These are phyloP conservation scores for Diadumene lineata DNA, from an alignment of 92 coral and sea anemone species.

Conservation along the genomic window DNA sequence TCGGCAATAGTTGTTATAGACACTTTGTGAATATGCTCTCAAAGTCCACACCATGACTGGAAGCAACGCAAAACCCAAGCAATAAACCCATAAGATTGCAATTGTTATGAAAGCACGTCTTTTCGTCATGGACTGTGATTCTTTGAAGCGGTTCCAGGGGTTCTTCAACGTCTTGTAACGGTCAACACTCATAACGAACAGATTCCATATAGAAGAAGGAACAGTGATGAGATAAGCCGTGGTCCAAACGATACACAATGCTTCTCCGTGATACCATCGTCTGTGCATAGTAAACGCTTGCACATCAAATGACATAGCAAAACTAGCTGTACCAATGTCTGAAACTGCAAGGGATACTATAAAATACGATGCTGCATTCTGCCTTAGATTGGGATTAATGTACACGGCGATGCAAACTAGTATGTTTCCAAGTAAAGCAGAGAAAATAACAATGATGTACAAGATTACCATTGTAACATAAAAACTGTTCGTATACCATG, in stretches of 20 bases:
- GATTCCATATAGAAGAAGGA: constrained; percentile 70
- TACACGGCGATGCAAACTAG: constrained; percentile 61
- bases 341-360: constrained; percentile 77
- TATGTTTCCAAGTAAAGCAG: constrained; percentile 74
- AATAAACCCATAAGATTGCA: constrained; percentile 66
- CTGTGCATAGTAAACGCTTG: constrained; percentile 37
- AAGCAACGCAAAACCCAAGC: constrained; percentile 56
- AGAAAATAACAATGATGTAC: constrained; percentile 41
- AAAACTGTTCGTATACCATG: constrained; percentile 16
- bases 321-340: constrained; percentile 70
- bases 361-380: constrained; percentile 60
- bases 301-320: constrained; percentile 70
- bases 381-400: constrained; percentile 54
- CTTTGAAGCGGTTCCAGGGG: constrained; percentile 58
- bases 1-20: constrained; percentile 26
- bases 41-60: constrained; percentile 73
- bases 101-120: constrained; percentile 51
- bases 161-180: constrained; percentile 63
- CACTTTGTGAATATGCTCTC: constrained; percentile 19
- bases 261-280: constrained; percentile 59
- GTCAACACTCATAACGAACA: constrained; percentile 57
- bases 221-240: constrained; percentile 76
- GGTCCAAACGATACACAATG: constrained; percentile 62
- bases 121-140: constrained; percentile 64
- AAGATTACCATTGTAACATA: constrained; percentile 17